phyloP scores from a whole-genome alignment of 2,888 invertebrate genomes.

The Cerastis rubricosa region DNA sequence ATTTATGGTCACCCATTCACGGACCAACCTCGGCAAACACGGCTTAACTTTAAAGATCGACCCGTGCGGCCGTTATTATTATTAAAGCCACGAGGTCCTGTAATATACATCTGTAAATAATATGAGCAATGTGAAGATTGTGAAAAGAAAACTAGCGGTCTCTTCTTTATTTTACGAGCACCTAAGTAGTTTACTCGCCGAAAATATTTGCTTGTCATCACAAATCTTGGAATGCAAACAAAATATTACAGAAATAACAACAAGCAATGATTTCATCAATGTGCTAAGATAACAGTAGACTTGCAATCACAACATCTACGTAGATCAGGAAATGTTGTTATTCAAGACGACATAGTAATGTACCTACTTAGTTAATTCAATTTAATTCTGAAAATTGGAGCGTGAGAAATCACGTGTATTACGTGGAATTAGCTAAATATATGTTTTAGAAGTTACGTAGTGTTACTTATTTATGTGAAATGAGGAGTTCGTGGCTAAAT shows the following conservation, averaged over 20 bases:
- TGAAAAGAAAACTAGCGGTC: not conserved
- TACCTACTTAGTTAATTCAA: not conserved
- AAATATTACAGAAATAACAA: not conserved
- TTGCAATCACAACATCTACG: not conserved
- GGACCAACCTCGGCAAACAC: too few species aligned
- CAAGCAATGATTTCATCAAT: constrained; percentile 1
- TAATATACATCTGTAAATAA: too few species aligned
- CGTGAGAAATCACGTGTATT: constrained; percentile 2
- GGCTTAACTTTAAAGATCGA: too few species aligned
- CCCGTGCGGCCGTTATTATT: too few species aligned
- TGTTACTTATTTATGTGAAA: too few species aligned
- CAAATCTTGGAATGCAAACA: constrained; percentile 37
- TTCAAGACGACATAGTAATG: not conserved
- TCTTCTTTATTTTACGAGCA: not conserved
- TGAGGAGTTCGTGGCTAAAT: too few species aligned
- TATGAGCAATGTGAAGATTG: not conserved
- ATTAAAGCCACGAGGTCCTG: too few species aligned
- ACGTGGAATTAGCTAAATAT: not conserved
- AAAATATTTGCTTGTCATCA: constrained; percentile 9
- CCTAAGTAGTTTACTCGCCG: not conserved
- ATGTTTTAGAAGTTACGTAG: not conserved
- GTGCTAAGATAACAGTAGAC: not conserved
- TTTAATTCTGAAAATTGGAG: constrained; percentile 11
- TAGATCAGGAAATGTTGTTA: not conserved
- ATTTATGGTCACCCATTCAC: too few species aligned